Base-by-base conservation (phyloP, 1,140 invertebrate genomes). In the Palaemon carinicauda region DNA sequence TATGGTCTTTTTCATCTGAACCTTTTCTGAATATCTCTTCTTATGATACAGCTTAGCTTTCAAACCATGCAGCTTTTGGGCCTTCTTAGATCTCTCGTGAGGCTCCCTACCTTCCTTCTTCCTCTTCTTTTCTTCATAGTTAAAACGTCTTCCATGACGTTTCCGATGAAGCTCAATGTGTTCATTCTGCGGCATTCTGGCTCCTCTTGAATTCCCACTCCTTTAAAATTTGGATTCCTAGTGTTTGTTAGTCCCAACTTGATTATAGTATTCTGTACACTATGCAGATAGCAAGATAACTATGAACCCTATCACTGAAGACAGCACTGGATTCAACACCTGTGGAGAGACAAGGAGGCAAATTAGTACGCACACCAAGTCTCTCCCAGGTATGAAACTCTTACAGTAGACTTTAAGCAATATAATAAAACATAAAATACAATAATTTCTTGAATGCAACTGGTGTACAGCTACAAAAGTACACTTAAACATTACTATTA, bases 21-120 rank as follows among this genome's bases (percentile, higher is more conserved):
- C 96, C 93, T 99, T 99, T 91, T 99, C 99, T 93, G 97, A 96
- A 90, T 97, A 95, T 1, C 99, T 94, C 91, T 99, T 94, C 91
- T 98, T 99, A 92, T 99, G 98, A 92, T 96, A 99, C 51, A 99
- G 93, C 91, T 99, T 99, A 2, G 98, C 99, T 92, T 99, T 99
- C 73, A 99, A 94, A 84, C 98, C 98, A 79, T 97, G 94, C 33
- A 99, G 92, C 90, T 95, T 98, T 88, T 96, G 95, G 0, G 99
- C 98, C 90, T 96, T 96, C 88, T 97, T 94, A 1, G 98, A 94
- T 51, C 95, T 92, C 90, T 97, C 96, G 90, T 99, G 97, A 27
- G 96, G 96, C 89, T 95, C 95, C 89, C 99, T 95, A 14, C 97
- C 98, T 91, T 98, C 97, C 89, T 95, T 96, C 92, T 99, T 99